Conservation (phyloP, 2,888 invertebrate genomes). For the Dascillus cervinus region DNA sequence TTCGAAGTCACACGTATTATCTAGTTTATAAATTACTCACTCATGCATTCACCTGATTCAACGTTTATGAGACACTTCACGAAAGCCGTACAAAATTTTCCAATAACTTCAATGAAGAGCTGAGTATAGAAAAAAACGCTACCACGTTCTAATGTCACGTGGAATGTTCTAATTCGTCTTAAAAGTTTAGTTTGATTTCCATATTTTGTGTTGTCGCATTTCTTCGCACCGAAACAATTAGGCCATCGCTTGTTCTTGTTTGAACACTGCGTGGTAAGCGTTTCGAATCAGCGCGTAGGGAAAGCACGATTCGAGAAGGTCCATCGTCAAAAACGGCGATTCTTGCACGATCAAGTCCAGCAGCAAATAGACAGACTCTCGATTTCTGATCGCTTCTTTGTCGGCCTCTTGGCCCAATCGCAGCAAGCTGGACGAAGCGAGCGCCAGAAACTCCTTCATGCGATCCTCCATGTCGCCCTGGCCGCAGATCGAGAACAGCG, state of each 20-base stretch:
- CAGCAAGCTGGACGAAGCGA: conserved; percentile 92
- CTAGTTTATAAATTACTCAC: too few relatives aligned
- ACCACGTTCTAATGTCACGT: too few relatives aligned
- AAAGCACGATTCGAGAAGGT: conserved; percentile 96
- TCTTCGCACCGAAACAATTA: conserved; percentile 24
- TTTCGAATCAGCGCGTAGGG: conserved; percentile 97
- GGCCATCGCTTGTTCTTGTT: conserved; percentile 66
- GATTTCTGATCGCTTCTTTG: conserved; percentile 85
- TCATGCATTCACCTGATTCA: too few relatives aligned
- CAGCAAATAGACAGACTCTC: conserved; percentile 94
- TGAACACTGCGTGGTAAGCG: conserved; percentile 95
- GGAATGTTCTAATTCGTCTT: too few relatives aligned
- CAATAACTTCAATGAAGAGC: too few relatives aligned
- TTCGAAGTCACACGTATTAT: too few relatives aligned
- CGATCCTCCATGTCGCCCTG: conserved; percentile 95
- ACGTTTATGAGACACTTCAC: too few relatives aligned
- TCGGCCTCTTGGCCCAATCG: conserved; percentile 93
- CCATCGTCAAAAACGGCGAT: conserved; percentile 97
- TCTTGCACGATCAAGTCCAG: conserved; percentile 97
- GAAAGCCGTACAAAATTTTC: too few relatives aligned
- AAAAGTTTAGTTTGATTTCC: too few relatives aligned
- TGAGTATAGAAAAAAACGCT: too few relatives aligned
- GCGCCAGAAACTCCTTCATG: conserved; percentile 89
- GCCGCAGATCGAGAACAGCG: conserved; percentile 92
- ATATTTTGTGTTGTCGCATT: too few relatives aligned